Evolutionary conservation across 2,113 vertebrate species (phyloP).

Genomic region (Sturnus vulgaris): DNA sequence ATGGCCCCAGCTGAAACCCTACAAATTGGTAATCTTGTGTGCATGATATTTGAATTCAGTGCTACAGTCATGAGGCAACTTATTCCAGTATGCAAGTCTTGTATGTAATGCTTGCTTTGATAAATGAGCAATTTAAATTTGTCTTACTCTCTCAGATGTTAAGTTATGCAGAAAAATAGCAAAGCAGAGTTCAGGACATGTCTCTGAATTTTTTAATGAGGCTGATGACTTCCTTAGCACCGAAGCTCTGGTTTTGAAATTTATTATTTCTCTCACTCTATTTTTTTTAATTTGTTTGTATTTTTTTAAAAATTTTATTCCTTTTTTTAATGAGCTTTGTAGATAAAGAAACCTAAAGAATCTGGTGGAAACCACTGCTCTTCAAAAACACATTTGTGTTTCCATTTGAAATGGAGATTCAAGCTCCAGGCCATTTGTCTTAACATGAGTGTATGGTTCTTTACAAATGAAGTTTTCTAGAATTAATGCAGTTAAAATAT

Average conservation of each 20-base stretch:
- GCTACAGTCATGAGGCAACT: neutral
- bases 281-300: neutral
- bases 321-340: neutral
- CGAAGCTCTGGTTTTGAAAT: neutral
- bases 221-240: neutral
- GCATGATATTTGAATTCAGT: neutral
- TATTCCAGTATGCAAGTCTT: neutral
- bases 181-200: conserved; percentile 4
- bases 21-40: neutral
- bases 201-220: neutral
- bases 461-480: conserved; percentile 44
- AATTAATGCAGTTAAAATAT: conserved; percentile 36
- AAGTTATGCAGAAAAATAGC: conserved; percentile 12
- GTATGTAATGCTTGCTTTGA: neutral
- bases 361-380: neutral
- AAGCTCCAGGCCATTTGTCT: conserved; percentile 45
- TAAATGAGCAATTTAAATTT: conserved; percentile 5
- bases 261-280: neutral
- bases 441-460: neutral
- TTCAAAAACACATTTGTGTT: conserved; percentile 5
- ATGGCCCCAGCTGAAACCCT: neutral
- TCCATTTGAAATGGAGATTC: conserved; percentile 51
- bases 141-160: neutral
- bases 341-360: conserved; percentile 31
- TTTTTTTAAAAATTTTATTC: neutral